phyloP scores from a whole-genome alignment of 2,888 invertebrate species.

The Plebejus melissa region DNA sequence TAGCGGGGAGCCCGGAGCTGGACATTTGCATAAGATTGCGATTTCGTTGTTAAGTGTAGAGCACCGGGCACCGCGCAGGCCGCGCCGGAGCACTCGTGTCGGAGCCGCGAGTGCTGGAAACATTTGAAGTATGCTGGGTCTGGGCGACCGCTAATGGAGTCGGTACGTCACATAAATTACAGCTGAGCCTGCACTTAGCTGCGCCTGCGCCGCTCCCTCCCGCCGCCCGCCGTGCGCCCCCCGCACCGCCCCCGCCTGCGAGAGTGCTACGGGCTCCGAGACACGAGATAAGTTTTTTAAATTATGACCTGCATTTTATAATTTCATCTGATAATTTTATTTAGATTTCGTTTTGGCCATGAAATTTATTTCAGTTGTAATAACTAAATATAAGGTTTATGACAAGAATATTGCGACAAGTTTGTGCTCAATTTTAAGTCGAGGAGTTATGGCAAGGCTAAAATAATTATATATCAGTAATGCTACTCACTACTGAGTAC shows the following conservation, averaged over 20 bases:
- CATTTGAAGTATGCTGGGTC: conserved; percentile 7
- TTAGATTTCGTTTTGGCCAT: neutral
- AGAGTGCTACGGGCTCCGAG: neutral
- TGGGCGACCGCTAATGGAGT: conserved; percentile 5
- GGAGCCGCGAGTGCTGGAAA: neutral
- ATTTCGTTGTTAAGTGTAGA: neutral
- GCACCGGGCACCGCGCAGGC: neutral
- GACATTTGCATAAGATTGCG: neutral
- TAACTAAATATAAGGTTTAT: neutral
- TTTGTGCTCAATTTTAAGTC: neutral
- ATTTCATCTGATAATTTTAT: neutral
- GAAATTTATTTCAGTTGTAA: neutral
- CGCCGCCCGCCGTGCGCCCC: neutral
- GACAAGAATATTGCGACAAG: neutral
- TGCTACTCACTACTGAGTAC: too few relatives aligned
- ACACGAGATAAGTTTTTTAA: neutral
- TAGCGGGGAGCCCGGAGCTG: neutral
- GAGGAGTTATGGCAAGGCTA: neutral
- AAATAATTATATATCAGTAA: neutral
- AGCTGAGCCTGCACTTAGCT: conserved; percentile 13
- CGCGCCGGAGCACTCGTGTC: neutral
- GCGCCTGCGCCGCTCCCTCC: neutral
- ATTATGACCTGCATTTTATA: conserved; percentile 4
- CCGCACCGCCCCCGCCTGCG: neutral
- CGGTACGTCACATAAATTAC: conserved; percentile 15